Evolutionary conservation across 2,888 invertebrate genomes (phyloP).

Genomic region (Cheilosia vernalis): DNA sequence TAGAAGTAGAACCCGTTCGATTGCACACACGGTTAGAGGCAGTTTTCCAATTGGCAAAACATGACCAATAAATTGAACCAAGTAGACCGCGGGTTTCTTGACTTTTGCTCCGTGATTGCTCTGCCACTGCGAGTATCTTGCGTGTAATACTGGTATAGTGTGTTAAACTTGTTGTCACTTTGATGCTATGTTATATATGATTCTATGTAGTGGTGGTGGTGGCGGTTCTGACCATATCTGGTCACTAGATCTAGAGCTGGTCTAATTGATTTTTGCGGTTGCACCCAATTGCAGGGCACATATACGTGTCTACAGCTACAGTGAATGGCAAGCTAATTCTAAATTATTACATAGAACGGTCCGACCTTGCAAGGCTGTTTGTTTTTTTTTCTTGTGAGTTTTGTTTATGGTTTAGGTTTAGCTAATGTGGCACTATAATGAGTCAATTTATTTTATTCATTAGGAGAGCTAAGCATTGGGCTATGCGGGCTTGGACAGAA

Average conservation of each 20-base stretch:
- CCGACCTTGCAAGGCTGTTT: slow-evolving; percentile 71
- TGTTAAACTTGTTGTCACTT: slow-evolving; percentile 66
- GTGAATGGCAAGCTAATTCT: slow-evolving; percentile 49
- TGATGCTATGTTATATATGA: background rate
- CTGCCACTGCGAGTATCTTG: background rate
- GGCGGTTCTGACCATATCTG: slow-evolving; percentile 33
- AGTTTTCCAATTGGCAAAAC: slow-evolving; percentile 62
- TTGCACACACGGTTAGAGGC: slow-evolving; percentile 42
- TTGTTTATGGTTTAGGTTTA: slow-evolving; percentile 18
- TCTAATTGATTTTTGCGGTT: slow-evolving; percentile 69
- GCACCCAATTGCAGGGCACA: slow-evolving; percentile 47
- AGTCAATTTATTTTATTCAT: slow-evolving; percentile 31
- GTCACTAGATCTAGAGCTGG: slow-evolving; percentile 60
- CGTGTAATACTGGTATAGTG: slow-evolving; percentile 10
- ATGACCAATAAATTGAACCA: slow-evolving; percentile 60
- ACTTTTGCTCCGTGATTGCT: slow-evolving; percentile 24
- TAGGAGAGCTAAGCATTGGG: background rate
- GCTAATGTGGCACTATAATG: slow-evolving; percentile 14
- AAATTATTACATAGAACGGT: slow-evolving; percentile 50
- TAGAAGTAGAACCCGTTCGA: slow-evolving; percentile 3
- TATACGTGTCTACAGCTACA: background rate
- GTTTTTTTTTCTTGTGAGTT: background rate
- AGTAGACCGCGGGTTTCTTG: slow-evolving; percentile 27
- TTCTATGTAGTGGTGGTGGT: slow-evolving; percentile 22
- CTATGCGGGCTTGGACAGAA: background rate